phyloP scores from a whole-genome alignment of 2,797 vertebrate species.

The Vultur gryphus region DNA sequence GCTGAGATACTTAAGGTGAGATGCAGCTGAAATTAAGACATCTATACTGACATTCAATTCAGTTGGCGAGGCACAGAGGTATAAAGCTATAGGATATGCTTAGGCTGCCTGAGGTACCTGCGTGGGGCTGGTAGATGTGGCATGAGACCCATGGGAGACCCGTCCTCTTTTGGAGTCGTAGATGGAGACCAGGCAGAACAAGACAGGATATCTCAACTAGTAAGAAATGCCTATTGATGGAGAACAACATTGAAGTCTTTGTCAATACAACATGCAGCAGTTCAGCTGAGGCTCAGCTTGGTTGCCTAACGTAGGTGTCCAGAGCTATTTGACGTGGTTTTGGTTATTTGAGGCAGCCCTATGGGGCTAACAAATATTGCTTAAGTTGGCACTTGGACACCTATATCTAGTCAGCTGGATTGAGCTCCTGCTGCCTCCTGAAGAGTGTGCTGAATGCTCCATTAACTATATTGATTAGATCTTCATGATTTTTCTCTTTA shows the following conservation, averaged over 20 bases:
- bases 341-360: not conserved
- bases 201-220: not conserved
- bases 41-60: not conserved
- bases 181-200: not conserved
- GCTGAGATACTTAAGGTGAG: not conserved
- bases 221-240: not conserved
- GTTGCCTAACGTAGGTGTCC: not conserved
- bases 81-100: not conserved
- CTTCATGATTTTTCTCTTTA: not conserved
- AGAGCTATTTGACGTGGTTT: not conserved
- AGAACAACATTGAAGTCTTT: not conserved
- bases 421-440: not conserved
- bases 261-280: not conserved
- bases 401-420: not conserved
- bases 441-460: not conserved
- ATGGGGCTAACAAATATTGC: not conserved
- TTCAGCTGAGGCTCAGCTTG: not conserved
- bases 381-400: not conserved
- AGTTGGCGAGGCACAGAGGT: not conserved
- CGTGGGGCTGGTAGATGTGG: not conserved
- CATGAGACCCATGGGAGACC: not conserved
- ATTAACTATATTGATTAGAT: slow-evolving; percentile 24
- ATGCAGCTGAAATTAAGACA: not conserved
- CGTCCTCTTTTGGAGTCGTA: not conserved
- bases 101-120: not conserved